Conservation (phyloP, 2,797 vertebrate genomes). For the Phrynocephalus guinanensis region DNA sequence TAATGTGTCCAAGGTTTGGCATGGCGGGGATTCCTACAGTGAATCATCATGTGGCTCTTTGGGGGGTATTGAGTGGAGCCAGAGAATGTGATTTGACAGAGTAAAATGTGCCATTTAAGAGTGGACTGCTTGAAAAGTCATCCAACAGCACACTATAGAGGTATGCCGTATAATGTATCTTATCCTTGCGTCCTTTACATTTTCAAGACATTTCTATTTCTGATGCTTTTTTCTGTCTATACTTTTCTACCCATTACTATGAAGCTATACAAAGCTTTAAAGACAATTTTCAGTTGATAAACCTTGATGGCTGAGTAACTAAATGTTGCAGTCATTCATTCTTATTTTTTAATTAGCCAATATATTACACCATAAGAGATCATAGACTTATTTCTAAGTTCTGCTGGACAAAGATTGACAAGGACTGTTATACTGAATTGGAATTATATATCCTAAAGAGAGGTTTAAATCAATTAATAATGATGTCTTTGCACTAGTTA, state of each 20-base stretch:
- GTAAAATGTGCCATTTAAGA: not conserved
- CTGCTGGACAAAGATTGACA: constrained; percentile 24
- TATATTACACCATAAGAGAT: constrained; percentile 13
- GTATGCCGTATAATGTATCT: not conserved
- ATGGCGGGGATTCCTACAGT: not conserved
- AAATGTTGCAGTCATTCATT: constrained; percentile 10
- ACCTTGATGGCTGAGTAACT: not conserved
- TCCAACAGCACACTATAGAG: not conserved
- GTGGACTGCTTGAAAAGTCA: not conserved
- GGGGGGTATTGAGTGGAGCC: not conserved
- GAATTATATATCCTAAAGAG: constrained; percentile 14
- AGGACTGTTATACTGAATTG: not conserved
- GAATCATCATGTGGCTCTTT: not conserved
- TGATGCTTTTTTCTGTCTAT: not conserved
- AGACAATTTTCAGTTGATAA: not conserved
- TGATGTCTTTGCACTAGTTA: constrained; percentile 6
- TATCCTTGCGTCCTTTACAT: not conserved
- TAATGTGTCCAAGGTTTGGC: not conserved
- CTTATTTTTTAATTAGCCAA: constrained; percentile 4
- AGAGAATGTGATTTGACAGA: not conserved
- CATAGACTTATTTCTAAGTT: not conserved
- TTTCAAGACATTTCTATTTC: not conserved
- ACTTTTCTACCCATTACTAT: not conserved
- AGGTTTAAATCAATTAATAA: not conserved
- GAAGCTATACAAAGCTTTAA: constrained; percentile 2